A percentile compares a stretch with the other conserved stretches of the same genome.
Evolutionary conservation across 37 sponge, comb jelly and placozoan species (phyloP).

Genomic region (Geodia barretti): DNA sequence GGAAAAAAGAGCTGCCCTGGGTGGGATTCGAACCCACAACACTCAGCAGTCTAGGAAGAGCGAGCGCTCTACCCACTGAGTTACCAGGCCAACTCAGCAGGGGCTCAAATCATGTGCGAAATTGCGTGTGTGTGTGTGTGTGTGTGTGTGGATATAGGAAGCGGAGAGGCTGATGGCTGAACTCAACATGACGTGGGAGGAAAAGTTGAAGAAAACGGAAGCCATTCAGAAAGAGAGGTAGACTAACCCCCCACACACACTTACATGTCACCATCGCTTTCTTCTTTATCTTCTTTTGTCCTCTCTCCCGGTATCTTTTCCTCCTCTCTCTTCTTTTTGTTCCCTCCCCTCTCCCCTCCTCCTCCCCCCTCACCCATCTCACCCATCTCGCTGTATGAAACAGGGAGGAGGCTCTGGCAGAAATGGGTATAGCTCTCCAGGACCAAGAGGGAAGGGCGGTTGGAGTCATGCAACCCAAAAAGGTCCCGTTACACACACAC

Average conservation of each 20-base stretch:
- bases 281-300: neutral
- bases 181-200: slow-evolving; percentile 91
- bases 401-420: slow-evolving; percentile 83
- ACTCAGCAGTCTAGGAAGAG: too few relatives aligned
- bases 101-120: too few relatives aligned
- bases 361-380: slow-evolving; percentile 1
- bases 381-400: neutral
- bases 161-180: slow-evolving; percentile 90
- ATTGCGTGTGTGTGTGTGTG: slow-evolving; percentile 9
- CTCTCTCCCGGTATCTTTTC: neutral
- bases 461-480: slow-evolving; percentile 83
- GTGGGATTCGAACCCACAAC: too few relatives aligned
- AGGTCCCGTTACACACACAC: slow-evolving; percentile 57
- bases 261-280: neutral
- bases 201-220: slow-evolving; percentile 87
- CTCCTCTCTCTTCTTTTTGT: neutral
- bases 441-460: slow-evolving; percentile 65
- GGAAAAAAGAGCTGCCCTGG: too few relatives aligned
- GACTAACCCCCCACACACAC: neutral
- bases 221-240: slow-evolving; percentile 84
- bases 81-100: too few relatives aligned
- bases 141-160: slow-evolving; percentile 40
- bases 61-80: too few relatives aligned
- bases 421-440: slow-evolving; percentile 82
- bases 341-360: neutral